Evolutionary conservation across 2,113 vertebrate genomes (phyloP).

Genomic region (Callionymus lyra): DNA sequence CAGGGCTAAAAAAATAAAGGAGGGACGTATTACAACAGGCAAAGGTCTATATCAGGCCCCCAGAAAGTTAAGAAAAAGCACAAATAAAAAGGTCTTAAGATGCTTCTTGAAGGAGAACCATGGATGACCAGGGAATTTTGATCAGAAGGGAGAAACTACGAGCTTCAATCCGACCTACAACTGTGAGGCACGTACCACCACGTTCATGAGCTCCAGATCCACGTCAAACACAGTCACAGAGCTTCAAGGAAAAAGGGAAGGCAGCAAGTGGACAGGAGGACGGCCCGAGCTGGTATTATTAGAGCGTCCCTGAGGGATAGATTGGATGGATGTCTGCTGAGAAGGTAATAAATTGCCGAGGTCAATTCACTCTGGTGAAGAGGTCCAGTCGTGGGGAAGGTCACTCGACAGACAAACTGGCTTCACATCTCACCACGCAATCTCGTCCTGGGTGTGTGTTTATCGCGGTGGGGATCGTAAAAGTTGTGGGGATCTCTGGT

Average conservation of each 20-base stretch:
- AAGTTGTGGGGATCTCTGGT: slow-evolving; percentile 26
- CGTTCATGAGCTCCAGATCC: too few species aligned
- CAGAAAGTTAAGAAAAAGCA: too few species aligned
- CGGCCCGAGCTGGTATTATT: slow-evolving; percentile 21
- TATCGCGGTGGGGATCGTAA: slow-evolving; percentile 41
- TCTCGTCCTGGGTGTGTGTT: slow-evolving; percentile 25
- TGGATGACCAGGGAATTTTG: too few species aligned
- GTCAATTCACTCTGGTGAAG: slow-evolving; percentile 46
- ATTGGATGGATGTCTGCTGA: slow-evolving; percentile 36
- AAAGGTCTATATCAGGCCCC: too few species aligned
- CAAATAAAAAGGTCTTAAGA: too few species aligned
- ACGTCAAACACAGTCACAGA: slow-evolving; percentile 3
- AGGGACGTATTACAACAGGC: too few species aligned
- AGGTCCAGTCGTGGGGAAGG: slow-evolving; percentile 24
- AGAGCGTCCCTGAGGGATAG: slow-evolving; percentile 30
- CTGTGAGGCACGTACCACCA: too few species aligned
- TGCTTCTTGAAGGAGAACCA: too few species aligned
- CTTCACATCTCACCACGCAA: slow-evolving; percentile 27
- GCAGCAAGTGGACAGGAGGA: slow-evolving; percentile 7
- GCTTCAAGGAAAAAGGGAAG: slow-evolving; percentile 5
- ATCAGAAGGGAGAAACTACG: background rate
- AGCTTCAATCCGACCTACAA: too few species aligned
- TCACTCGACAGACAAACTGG: slow-evolving; percentile 30
- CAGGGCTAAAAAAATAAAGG: too few species aligned
- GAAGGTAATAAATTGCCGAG: slow-evolving; percentile 48